A percentile compares a stretch with the other conserved stretches of the same genome.
These are phyloP conservation scores for Anguilla pacifica DNA, from an alignment of 2,797 vertebrate genomes.

Conservation along the genomic window DNA sequence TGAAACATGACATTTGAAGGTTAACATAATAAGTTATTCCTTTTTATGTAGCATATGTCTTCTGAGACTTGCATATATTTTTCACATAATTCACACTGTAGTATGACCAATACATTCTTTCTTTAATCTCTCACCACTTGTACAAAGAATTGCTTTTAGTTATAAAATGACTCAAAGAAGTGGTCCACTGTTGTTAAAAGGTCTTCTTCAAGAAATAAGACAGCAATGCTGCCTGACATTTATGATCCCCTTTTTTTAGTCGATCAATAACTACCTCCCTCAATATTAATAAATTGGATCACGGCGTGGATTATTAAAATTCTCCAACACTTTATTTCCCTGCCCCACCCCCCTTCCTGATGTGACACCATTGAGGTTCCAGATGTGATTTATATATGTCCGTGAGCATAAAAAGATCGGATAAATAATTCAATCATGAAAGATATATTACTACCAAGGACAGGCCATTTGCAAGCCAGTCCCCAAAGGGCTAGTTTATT, in stretches of 20 bases:
- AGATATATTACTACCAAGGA: slow-evolving; percentile 47
- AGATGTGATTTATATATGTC: slow-evolving; percentile 48
- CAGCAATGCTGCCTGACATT: not conserved
- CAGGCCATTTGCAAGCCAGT: slow-evolving; percentile 27
- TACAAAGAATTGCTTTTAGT: not conserved
- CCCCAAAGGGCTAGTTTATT: slow-evolving; percentile 25
- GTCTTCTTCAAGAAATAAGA: not conserved
- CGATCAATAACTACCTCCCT: not conserved
- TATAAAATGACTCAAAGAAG: not conserved
- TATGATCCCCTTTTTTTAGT: no score
- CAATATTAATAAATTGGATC: not conserved
- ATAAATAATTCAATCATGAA: slow-evolving; percentile 43
- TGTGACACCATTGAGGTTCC: slow-evolving; percentile 36
- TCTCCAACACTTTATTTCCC: slow-evolving; percentile 33
- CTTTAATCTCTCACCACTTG: not conserved
- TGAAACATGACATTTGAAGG: not conserved
- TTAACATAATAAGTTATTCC: not conserved
- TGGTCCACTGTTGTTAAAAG: not conserved
- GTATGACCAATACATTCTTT: not conserved
- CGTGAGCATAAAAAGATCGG: slow-evolving; percentile 45
- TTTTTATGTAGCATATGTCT: not conserved
- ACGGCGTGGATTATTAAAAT: not conserved
- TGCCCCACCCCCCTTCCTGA: not conserved
- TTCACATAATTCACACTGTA: not conserved
- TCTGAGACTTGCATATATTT: not conserved